Conservation (phyloP, 2,888 invertebrate genomes). For the Leptarthrus brevirostris region DNA sequence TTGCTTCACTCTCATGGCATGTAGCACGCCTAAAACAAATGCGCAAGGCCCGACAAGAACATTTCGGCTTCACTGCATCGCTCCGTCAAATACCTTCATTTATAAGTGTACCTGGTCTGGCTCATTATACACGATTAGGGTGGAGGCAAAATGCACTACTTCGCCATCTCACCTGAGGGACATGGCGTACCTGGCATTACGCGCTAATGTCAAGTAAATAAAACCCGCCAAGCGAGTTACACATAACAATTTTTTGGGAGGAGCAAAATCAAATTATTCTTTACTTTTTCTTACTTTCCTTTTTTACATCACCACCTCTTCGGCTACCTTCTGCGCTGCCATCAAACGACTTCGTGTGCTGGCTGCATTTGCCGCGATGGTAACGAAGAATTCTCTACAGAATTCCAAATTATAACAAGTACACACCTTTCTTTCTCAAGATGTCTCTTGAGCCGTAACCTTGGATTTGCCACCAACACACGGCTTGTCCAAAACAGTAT, state of each 20-base stretch:
- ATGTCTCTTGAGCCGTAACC: background rate
- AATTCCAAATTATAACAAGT: constrained; percentile 43
- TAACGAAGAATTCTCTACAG: constrained; percentile 26
- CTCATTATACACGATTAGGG: constrained; percentile 46
- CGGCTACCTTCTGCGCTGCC: constrained; percentile 21
- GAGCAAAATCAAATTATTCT: constrained; percentile 43
- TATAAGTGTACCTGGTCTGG: constrained; percentile 10
- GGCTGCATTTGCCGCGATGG: constrained; percentile 4
- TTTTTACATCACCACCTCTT: constrained; percentile 43
- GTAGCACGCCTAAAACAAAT: constrained; percentile 42
- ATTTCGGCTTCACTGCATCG: background rate
- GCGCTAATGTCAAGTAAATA: constrained; percentile 48
- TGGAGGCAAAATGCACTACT: constrained; percentile 39
- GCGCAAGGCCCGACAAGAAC: background rate
- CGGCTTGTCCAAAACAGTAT: background rate
- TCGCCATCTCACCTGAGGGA: constrained; percentile 44
- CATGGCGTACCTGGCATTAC: constrained; percentile 26
- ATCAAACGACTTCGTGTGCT: constrained; percentile 29
- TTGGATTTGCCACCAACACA: background rate
- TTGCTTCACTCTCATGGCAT: constrained; percentile 29
- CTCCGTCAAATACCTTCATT: constrained; percentile 14
- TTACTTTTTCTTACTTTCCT: constrained; percentile 20
- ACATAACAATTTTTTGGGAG: constrained; percentile 50
- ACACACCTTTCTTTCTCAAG: constrained; percentile 35
- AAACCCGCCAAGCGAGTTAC: constrained; percentile 46